phyloP scores from a whole-genome alignment of 2,797 vertebrate genomes.

The Pogoniulus pusillus region DNA sequence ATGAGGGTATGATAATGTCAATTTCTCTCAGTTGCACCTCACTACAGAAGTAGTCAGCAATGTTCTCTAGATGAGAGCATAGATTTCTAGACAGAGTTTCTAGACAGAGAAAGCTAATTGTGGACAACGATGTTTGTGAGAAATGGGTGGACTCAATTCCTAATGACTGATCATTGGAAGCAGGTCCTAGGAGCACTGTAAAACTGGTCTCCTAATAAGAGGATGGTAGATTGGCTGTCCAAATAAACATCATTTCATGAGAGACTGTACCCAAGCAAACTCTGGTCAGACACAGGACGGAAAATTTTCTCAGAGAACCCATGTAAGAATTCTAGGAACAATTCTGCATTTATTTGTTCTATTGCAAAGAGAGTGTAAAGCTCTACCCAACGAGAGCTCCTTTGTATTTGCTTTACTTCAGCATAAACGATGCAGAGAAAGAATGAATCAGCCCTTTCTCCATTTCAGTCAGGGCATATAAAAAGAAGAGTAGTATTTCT shows the following conservation, averaged over 20 bases:
- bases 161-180: neutral
- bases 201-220: neutral
- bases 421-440: neutral
- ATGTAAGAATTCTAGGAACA: neutral
- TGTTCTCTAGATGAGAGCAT: neutral
- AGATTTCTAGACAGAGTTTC: neutral
- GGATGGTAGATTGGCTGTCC: neutral
- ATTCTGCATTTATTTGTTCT: neutral
- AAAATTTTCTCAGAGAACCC: neutral
- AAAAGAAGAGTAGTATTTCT: neutral
- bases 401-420: neutral
- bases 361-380: neutral
- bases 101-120: neutral
- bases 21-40: neutral
- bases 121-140: neutral
- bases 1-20: neutral
- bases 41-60: neutral
- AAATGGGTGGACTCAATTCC: neutral
- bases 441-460: neutral
- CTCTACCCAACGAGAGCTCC: neutral
- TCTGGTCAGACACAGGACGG: neutral
- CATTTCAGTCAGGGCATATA: neutral
- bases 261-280: neutral
- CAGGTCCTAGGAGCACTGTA: neutral
- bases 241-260: neutral